Evolutionary conservation across 2,888 invertebrate species (phyloP).

Genomic region (Nysson spinosus): DNA sequence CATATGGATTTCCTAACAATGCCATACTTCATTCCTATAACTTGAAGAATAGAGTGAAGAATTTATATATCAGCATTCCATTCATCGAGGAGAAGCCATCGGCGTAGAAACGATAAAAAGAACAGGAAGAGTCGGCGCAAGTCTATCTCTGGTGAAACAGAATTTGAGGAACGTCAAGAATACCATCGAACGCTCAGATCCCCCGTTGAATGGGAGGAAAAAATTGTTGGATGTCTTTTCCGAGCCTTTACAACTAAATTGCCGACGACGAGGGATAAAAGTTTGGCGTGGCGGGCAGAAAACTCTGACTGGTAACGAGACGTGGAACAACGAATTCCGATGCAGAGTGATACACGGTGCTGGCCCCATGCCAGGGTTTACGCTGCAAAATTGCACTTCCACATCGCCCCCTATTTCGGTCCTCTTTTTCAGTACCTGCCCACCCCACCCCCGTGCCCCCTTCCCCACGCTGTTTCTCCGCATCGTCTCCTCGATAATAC

Average conservation of each 20-base stretch:
- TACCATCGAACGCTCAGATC: neutral
- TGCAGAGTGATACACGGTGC: conserved; percentile 71
- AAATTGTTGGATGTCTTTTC: conserved; percentile 32
- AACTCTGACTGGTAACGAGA: conserved; percentile 70
- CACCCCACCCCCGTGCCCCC: conserved; percentile 5
- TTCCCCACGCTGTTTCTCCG: conserved; percentile 40
- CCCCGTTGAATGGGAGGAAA: neutral
- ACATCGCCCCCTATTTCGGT: conserved; percentile 46
- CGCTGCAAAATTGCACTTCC: conserved; percentile 70
- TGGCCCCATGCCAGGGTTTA: conserved; percentile 70
- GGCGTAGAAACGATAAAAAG: neutral
- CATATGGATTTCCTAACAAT: no score
- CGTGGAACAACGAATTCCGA: conserved; percentile 73
- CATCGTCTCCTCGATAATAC: conserved; percentile 65
- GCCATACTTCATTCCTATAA: no score
- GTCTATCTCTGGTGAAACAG: no score
- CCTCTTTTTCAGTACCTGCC: conserved; percentile 29
- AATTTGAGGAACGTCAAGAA: neutral
- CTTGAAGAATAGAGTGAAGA: no score
- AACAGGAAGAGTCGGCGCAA: neutral
- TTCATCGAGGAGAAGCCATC: neutral
- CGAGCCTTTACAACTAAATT: conserved; percentile 44
- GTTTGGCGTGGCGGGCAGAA: conserved; percentile 58
- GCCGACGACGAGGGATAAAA: conserved; percentile 52
- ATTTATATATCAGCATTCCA: no score